Evolutionary conservation across 2,888 invertebrate genomes (phyloP), one percentile per base, ranked within the genome.

Genomic region (Sminthurides aquaticus): DNA sequence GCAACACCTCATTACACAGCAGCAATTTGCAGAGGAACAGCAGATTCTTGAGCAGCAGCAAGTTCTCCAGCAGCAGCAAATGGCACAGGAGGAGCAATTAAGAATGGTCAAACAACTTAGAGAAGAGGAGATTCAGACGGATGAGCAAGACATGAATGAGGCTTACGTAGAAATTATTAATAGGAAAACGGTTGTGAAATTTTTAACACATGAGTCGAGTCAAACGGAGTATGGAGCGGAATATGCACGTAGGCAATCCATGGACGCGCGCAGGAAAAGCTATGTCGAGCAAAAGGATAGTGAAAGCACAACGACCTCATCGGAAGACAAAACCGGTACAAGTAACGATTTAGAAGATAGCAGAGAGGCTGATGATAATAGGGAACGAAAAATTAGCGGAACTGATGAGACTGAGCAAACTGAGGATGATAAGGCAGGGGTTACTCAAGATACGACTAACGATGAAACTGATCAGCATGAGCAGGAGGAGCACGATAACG

Each of bases 351-450:
- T 65, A 71, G 60, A 66, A 71, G 62, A 69, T 34, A 15, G 5
- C 43, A 34, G 64, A 60, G 62, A 70, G 63, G 60, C 8, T 18
- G 52, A 52, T 15, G 52, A 5, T 5, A 20, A 20, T 52, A 52
- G 52, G n/a, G 71, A 76, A 8, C 20, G 29, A 26, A 49, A 26
- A 34, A 5, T 34, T 5, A 34, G 43, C 43, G 29, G 24, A n/a
- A 43, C 29, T 28, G 55, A 54, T 2, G 43, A 34, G 22, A 34
- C 43, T 34, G 20, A 29, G 18, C 29, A 48, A 15, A 77, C 77
- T 57, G 81, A 81, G 73, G 70, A 74, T 48, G 78, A 79, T 28
- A 76, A 57, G 25, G 67, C 60, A 26, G 61, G 61, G 28, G 55
- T 61, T 1, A 64, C 56, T 1, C 52, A 49, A 52, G 60, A 52